Percentiles rank a stretch among this genome's conserved stretches.
These are phyloP conservation scores for Scotopteryx bipunctaria DNA, from an alignment of 2,888 invertebrate species.

Conservation along the genomic window DNA sequence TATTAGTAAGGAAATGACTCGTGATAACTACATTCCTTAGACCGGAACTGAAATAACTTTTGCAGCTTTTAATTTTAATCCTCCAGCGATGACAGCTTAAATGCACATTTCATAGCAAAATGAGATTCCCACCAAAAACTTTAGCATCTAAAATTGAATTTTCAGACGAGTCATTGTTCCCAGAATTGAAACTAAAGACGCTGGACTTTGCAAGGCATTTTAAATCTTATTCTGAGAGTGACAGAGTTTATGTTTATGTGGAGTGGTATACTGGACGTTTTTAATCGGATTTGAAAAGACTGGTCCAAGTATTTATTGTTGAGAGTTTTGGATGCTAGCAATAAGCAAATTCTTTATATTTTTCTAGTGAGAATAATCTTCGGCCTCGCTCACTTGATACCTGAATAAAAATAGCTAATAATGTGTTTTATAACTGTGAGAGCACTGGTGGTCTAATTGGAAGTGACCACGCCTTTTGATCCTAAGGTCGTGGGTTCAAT, in stretches of 20 bases:
- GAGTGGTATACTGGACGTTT: constrained; percentile 35
- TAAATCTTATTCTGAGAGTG: background rate
- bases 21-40: background rate
- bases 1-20: no score
- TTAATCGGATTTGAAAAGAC: constrained; percentile 55
- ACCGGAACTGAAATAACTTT: constrained; percentile 16
- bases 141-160: constrained; percentile 63
- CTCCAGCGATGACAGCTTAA: constrained; percentile 36
- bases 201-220: constrained; percentile 29
- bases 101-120: constrained; percentile 60
- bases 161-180: constrained; percentile 52
- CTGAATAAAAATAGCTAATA: no score
- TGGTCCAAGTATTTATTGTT: constrained; percentile 49
- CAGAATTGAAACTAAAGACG: constrained; percentile 50
- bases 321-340: constrained; percentile 9
- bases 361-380: background rate
- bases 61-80: constrained; percentile 39
- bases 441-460: no score
- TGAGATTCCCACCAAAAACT: constrained; percentile 56
- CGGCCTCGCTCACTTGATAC: no score
- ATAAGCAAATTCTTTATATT: constrained; percentile 2
- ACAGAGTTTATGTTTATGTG: constrained; percentile 31
- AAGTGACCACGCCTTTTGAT: no score
- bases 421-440: no score
- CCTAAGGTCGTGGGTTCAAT: no score